These are phyloP conservation scores for Coptodon rendalli DNA, from an alignment of 2,113 vertebrate genomes.

Conservation along the genomic window DNA sequence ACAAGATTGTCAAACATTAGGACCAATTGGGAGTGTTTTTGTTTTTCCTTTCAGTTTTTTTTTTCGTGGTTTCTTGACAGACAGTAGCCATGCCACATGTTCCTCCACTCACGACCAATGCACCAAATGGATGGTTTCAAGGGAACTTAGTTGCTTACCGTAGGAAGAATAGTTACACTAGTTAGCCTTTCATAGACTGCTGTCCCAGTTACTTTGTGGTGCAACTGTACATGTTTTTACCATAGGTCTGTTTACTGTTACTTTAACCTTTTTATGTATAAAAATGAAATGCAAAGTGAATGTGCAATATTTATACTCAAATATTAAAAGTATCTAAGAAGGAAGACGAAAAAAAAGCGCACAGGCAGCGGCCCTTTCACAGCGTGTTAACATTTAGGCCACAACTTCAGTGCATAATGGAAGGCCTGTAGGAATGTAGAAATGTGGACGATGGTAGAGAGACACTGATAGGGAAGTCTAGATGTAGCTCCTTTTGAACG, in stretches of 20 bases:
- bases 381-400: constrained; percentile 22
- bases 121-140: constrained; percentile 23
- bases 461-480: constrained; percentile 37
- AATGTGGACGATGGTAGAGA: constrained; percentile 8
- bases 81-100: not conserved
- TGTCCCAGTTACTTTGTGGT: not conserved
- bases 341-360: not conserved
- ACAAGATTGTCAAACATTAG: not conserved
- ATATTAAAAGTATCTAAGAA: constrained; percentile 27
- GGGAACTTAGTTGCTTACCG: constrained; percentile 5
- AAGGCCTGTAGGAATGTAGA: not conserved
- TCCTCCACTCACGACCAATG: constrained; percentile 3
- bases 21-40: not conserved
- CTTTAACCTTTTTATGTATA: constrained; percentile 13
- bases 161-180: not conserved
- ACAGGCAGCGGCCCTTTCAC: not conserved
- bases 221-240: not conserved
- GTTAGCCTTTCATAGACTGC: not conserved
- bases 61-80: not conserved
- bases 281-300: constrained; percentile 54
- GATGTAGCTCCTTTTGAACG: constrained; percentile 8
- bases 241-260: constrained; percentile 29
- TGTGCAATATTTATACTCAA: constrained; percentile 67
- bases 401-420: not conserved
- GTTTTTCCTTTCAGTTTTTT: not conserved